Evolutionary conservation across 2,113 vertebrate genomes (phyloP).

Genomic region (Pygoscelis antarcticus): DNA sequence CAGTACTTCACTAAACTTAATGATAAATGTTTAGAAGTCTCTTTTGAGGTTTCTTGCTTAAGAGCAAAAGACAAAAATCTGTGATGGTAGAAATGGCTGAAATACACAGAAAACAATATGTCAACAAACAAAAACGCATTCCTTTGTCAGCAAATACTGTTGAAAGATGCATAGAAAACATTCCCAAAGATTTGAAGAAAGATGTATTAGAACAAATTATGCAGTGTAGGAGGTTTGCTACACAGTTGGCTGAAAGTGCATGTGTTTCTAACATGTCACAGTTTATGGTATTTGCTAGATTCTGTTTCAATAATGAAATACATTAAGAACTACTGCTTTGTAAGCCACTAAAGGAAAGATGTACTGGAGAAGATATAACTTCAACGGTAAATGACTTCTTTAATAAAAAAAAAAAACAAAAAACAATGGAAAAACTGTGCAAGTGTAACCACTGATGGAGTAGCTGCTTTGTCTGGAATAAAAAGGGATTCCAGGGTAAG

Average conservation of each 20-base stretch:
- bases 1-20: background rate
- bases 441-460: background rate
- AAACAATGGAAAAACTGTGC: background rate
- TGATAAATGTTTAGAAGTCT: background rate
- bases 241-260: background rate
- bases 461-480: background rate
- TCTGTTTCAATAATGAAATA: background rate
- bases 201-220: background rate
- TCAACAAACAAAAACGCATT: background rate
- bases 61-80: background rate
- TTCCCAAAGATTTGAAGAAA: background rate
- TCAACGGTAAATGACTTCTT: background rate
- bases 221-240: background rate
- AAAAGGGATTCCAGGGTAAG: background rate
- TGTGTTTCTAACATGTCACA: rapidly evolving
- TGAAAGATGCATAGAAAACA: background rate
- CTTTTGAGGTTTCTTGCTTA: background rate
- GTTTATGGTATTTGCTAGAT: background rate
- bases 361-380: background rate
- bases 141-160: background rate
- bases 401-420: background rate
- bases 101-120: background rate
- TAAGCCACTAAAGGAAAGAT: background rate
- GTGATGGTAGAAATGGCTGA: background rate
- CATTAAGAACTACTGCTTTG: background rate